A percentile compares a stretch with the other conserved stretches of the same genome.
Conservation (phyloP, 2,888 invertebrate genomes). For the Hypselothyrea guttata region DNA sequence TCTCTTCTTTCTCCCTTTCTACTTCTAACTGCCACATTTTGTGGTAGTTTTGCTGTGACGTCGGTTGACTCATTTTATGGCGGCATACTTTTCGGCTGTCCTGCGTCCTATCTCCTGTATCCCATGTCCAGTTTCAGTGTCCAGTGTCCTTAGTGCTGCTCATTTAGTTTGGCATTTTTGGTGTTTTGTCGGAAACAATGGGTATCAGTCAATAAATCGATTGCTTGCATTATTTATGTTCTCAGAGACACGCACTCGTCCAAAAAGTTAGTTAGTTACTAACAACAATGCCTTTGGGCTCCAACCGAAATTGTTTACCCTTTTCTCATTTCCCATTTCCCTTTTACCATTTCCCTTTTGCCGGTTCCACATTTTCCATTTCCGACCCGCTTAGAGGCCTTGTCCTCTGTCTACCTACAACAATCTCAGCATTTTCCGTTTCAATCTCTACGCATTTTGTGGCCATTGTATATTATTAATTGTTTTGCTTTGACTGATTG, state of each 20-base stretch:
- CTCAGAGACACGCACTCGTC: constrained; percentile 39
- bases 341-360: not conserved
- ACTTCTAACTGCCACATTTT: no score
- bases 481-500: constrained; percentile 61
- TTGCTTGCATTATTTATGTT: constrained; percentile 69
- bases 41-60: constrained; percentile 41
- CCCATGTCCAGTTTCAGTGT: constrained; percentile 16
- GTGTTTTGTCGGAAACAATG: constrained; percentile 42
- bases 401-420: no score
- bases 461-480: constrained; percentile 51
- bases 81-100: constrained; percentile 46
- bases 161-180: constrained; percentile 46
- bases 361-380: no score
- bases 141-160: constrained; percentile 20
- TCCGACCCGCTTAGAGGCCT: not conserved
- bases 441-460: constrained; percentile 30
- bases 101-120: constrained; percentile 1
- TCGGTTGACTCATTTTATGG: constrained; percentile 65
- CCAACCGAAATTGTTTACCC: not conserved
- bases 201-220: constrained; percentile 71
- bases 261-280: constrained; percentile 45
- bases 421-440: constrained; percentile 41
- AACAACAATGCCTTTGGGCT: constrained; percentile 21
- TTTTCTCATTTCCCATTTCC: not conserved
- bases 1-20: no score